Evolutionary conservation across 2,888 invertebrate genomes (phyloP), one percentile per base, ranked within the genome.

Genomic region (Cosmia trapezina): DNA sequence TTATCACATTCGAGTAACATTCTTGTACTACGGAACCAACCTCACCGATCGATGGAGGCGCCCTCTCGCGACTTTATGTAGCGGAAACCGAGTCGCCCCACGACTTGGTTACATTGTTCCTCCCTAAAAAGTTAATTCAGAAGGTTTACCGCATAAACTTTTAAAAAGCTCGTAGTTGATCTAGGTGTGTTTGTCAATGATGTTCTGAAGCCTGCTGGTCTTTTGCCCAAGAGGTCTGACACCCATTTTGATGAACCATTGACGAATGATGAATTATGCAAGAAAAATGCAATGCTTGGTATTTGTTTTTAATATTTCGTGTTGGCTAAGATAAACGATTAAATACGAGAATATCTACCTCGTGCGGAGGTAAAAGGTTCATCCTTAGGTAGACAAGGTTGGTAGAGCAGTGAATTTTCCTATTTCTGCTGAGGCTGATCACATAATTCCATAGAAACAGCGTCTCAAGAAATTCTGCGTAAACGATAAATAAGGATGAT

Each of bases 1-100:
- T 79, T 70, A 83, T 70, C 66, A 71, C 69, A 65, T 70, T 81
- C 51, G 65, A 65, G 56, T 28, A 70, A 81, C 78, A 81, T 72
- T 70, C 76, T 70, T 72, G 70, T 68, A 45, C 17, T 65, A 61
- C 62, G 72, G 70, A 75, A 75, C 67, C 70, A 75, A 78, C 79
- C 74, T 71, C 79, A 72, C 74, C 83, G 89, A 89, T 89, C 90
- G 88, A 90, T 89, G 77, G 56, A 84, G 83, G 85, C 90, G 84
- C 89, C 89, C 90, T 87, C 89, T 87, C 67, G 83, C 83, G 74
- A 73, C 76, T 89, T 89, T 90, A 91, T 90, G 88, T 89, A 89
- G 89, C 91, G 92, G 92, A 92, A 91, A 91, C 88, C 80, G 80
- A 89, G 86, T 89, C 87, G 84, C 90, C 88, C 87, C 86, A 86